These are phyloP conservation scores for Dioctria linearis DNA, from an alignment of 2,888 invertebrate genomes.

Conservation along the genomic window DNA sequence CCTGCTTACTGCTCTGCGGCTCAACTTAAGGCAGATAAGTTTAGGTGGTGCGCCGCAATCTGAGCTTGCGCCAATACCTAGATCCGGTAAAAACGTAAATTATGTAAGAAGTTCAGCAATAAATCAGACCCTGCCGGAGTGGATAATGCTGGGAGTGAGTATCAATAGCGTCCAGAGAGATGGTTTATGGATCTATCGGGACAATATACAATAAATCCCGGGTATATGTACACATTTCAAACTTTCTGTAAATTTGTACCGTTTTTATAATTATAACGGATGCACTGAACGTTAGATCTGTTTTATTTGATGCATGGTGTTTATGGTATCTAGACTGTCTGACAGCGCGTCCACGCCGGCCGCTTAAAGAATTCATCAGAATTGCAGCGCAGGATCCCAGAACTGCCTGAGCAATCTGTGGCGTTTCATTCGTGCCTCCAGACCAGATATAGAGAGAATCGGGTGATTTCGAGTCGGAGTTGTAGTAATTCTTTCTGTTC, in stretches of 20 bases:
- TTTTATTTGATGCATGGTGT: neutral
- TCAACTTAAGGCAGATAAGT: neutral
- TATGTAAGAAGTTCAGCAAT: constrained; percentile 43
- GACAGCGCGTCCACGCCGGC: neutral
- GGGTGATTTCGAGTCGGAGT: neutral
- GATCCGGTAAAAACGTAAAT: constrained; percentile 26
- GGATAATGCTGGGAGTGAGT: constrained; percentile 25
- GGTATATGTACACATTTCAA: constrained; percentile 34
- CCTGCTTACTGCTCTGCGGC: constrained; percentile 3
- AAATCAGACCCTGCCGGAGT: constrained; percentile 2
- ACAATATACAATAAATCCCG: constrained; percentile 40
- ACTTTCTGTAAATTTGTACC: constrained; percentile 43
- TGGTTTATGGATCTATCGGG: constrained; percentile 28
- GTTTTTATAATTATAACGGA: constrained; percentile 43
- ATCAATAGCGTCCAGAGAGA: constrained; percentile 22
- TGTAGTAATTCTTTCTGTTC: neutral
- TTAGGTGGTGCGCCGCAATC: neutral
- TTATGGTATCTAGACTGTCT: neutral
- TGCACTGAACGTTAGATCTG: constrained; percentile 11
- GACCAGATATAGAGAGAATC: neutral
- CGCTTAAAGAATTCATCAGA: constrained; percentile 27
- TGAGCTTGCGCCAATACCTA: constrained; percentile 13
- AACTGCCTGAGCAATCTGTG: neutral
- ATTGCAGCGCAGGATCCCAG: too few species aligned
- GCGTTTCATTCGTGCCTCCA: neutral